These are phyloP conservation scores for Synanthedon formicaeformis DNA, from an alignment of 2,888 invertebrate species.

Conservation along the genomic window DNA sequence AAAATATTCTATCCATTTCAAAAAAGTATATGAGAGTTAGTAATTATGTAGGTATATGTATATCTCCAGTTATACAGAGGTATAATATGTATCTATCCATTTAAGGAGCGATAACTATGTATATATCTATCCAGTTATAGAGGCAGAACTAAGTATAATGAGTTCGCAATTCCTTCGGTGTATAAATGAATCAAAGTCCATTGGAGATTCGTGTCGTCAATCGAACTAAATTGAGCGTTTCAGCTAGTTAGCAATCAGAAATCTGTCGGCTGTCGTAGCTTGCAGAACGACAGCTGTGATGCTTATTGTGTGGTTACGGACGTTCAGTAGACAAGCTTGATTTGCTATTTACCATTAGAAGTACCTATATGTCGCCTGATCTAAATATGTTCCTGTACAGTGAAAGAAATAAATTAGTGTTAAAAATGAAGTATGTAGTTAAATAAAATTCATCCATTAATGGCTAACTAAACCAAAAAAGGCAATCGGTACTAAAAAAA, in stretches of 20 bases:
- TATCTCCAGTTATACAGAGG: no score
- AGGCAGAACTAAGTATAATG: not conserved
- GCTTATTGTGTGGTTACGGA: not conserved
- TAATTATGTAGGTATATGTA: no score
- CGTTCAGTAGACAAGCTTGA: not conserved
- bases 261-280: slow-evolving; percentile 29
- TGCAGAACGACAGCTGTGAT: not conserved
- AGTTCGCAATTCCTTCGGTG: not conserved
- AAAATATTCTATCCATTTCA: slow-evolving; percentile 1
- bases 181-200: slow-evolving; percentile 28
- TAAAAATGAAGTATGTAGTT: no score
- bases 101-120: not conserved
- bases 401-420: no score
- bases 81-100: no score
- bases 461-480: no score
- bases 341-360: no score
- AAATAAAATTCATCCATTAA: no score
- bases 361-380: no score
- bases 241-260: slow-evolving; percentile 33
- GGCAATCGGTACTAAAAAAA: no score
- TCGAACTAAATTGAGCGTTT: slow-evolving; percentile 36
- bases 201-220: slow-evolving; percentile 29
- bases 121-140: not conserved
- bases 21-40: no score
- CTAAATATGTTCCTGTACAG: no score